A percentile compares a stretch with the other conserved stretches of the same genome.
Conservation (phyloP, 2,888 invertebrate genomes). For the Rhagophthalmus giganteus region DNA sequence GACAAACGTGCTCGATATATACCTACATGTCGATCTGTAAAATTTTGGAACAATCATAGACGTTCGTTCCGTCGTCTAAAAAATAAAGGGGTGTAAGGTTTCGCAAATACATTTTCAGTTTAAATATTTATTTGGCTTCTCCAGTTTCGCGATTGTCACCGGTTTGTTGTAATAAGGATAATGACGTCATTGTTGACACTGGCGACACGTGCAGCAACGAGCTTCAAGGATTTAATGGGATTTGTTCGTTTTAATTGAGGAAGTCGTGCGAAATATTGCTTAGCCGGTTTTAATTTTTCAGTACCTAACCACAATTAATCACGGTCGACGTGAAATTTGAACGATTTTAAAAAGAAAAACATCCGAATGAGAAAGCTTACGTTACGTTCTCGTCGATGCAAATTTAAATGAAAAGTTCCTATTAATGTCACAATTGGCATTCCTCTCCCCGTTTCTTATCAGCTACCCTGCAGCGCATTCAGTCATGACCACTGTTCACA, state of each 20-base stretch:
- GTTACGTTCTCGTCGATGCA: too few relatives aligned
- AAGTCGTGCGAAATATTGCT: constrained; percentile 6
- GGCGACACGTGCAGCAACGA: constrained; percentile 13
- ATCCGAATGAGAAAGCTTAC: too few relatives aligned
- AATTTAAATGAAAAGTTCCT: too few relatives aligned
- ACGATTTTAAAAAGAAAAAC: too few relatives aligned
- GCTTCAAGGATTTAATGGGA: constrained; percentile 12
- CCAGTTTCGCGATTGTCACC: constrained; percentile 27
- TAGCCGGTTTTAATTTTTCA: too few relatives aligned
- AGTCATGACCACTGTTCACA: constrained; percentile 49
- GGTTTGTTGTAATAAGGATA: constrained; percentile 13
- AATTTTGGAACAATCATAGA: too few relatives aligned
- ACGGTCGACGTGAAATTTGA: too few relatives aligned
- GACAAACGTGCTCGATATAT: background rate
- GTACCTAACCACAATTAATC: too few relatives aligned
- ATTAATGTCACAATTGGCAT: too few relatives aligned
- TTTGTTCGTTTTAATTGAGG: constrained; percentile 13
- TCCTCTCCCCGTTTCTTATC: background rate
- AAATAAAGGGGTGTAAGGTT: constrained; percentile 24
- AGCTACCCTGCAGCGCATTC: background rate
- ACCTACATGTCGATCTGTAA: too few relatives aligned
- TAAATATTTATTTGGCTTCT: constrained; percentile 36
- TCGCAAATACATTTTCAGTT: constrained; percentile 30
- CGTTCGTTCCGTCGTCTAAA: too few relatives aligned
- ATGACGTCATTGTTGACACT: constrained; percentile 22